Evolutionary conservation across 2,888 invertebrate genomes (phyloP), one percentile per base, ranked within the genome.

Genomic region (Amphipyra tragopoginis): DNA sequence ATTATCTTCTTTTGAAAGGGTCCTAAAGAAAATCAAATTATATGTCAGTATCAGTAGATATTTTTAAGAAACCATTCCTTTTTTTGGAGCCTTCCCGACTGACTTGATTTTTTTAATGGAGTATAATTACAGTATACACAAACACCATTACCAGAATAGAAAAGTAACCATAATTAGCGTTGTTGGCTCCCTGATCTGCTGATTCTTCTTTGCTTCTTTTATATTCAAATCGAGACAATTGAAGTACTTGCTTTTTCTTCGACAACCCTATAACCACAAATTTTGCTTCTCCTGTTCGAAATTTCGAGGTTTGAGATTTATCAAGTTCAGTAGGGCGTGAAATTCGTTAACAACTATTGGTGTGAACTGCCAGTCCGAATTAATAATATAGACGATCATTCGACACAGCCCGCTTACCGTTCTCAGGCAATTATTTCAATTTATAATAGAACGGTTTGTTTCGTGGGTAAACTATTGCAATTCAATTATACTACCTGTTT

Each of bases 271-370:
- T 1, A 10, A 10, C 38, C 6, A 14, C 4, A 13, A 65, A 59
- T 43, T 44, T 45, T 21, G 21, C 40, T 55, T 59, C 10, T 49
- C 48, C 33, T 9, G 43, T 66, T 47, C 21, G 45, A 73, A 76
- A 65, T 60, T 65, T 61, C 3, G 34, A 64, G 65, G 52, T 60
- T 79, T 63, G 64, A 70, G 82, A 79, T 79, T 80, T 77, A 80
- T 79, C 74, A 77, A 79, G 77, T 65, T 78, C 82, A 87, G 83
- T 86, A 82, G 85, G 79, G 79, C 85, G 82, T 86, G 85, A 85
- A 88, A 86, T 87, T 79, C 65, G 61, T 75, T 78, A 73, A 55
- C 62, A 76, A 79, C 76, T 75, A 65, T 67, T 66, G 73, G 66
- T 75, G 59, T 36, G 36, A 72, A 62, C 52, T 65, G 61, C 59